phyloP scores from a whole-genome alignment of 37 sponge, comb jelly and placozoan species.

The Oopsacas minuta region DNA sequence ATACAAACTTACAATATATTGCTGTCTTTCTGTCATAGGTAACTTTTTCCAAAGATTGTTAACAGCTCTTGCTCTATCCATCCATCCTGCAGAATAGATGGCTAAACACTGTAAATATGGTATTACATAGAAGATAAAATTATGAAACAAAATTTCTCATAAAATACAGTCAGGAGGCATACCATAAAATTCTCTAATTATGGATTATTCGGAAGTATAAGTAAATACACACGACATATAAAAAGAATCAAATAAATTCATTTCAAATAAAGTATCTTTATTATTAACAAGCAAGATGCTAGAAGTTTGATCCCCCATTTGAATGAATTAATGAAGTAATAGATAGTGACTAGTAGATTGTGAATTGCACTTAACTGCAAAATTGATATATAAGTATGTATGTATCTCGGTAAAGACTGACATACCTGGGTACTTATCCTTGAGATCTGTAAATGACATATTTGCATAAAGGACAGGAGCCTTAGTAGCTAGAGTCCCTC shows the following conservation, averaged over 20 bases:
- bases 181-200: too few species aligned
- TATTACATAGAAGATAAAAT: too few species aligned
- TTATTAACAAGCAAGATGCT: too few species aligned
- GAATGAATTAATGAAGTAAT: too few species aligned
- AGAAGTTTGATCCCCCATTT: too few species aligned
- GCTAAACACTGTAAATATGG: background rate
- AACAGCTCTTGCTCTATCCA: slow-evolving; percentile 7
- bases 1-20: slow-evolving; percentile 18
- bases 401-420: background rate
- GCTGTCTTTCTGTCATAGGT: background rate
- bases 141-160: too few species aligned
- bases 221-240: too few species aligned
- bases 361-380: background rate
- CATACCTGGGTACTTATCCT: slow-evolving; percentile 17
- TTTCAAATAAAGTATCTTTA: too few species aligned
- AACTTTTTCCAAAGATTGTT: background rate
- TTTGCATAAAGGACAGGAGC: slow-evolving; percentile 21
- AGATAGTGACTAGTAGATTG: too few species aligned
- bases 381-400: background rate
- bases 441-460: slow-evolving; percentile 16
- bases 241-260: too few species aligned
- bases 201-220: too few species aligned
- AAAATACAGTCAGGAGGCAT: too few species aligned
- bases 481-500: slow-evolving; percentile 19
- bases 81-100: background rate